Base-by-base conservation (phyloP, 2,888 invertebrate species). In the Frankliniella intonsa region DNA sequence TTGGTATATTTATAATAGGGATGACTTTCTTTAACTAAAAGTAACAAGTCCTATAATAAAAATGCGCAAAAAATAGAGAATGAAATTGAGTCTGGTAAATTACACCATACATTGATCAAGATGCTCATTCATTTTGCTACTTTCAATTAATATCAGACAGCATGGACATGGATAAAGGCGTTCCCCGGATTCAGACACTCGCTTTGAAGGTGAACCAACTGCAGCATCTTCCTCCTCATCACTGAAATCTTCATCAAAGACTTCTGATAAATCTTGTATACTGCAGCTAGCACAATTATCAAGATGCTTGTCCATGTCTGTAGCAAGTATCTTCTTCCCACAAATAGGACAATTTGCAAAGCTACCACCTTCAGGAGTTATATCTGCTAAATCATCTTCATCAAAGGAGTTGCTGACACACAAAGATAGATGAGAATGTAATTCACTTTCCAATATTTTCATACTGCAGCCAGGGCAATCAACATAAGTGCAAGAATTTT, bases 111-210 rank as follows among this genome's bases (percentile, higher is more conserved):
- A 90, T 8, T 83, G 80, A 87, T 92, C 91, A 82, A 93, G 89
- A 88, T 93, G 93, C 1, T 85, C 84, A 85, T 91, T 91, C 91
- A 93, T 93, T 50, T 89, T 87, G 50, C 84, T 85, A 84, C 89
- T 88, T 84, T 89, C 88, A 76, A 92, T 85, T 87, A 91, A 88
- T 83, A 88, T 84, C 85, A 91, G 88, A 85, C 93, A 93, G 85
- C 91, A 90, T 0, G 93, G 93, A 85, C 93, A 93, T 0, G 90
- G 90, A 1, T 87, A 87, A 1, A 76, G 69, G 12, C 69, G 69
- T 76, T 76, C 69, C 22, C 69, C 69, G 2, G 69, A 25, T 10
- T 76, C 25, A 22, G 69, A 76, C 22, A 76, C 69, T 25, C 25
- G 69, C 25, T 76, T 76, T 0, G 69, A 22, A 25, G 69, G n/a